Evolutionary conservation across 2,797 vertebrate genomes (phyloP).

Genomic region (Amphiprion clarkii): DNA sequence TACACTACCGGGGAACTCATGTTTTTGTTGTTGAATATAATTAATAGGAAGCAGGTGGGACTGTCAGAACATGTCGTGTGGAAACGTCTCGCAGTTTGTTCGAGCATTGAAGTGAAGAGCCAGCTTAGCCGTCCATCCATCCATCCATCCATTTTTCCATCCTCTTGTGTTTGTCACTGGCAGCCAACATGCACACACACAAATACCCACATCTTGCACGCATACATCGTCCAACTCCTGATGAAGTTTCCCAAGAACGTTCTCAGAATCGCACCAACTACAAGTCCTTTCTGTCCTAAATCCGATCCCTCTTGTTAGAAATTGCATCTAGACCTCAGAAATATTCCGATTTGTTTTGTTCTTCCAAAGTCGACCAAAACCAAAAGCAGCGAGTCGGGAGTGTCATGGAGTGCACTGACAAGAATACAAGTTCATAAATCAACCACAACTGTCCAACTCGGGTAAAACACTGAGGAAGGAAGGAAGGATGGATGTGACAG

Average conservation of each 20-base stretch:
- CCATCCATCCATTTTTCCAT: slow-evolving; percentile 10
- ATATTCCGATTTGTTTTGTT: slow-evolving; percentile 23
- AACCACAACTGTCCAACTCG: slow-evolving; percentile 36
- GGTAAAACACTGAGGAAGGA: slow-evolving; percentile 15
- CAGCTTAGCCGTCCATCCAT: slow-evolving; percentile 25
- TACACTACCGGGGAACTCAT: slow-evolving; percentile 67
- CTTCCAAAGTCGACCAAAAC: slow-evolving; percentile 17
- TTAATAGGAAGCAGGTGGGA: slow-evolving; percentile 76
- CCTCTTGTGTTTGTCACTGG: slow-evolving; percentile 44
- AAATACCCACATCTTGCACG: slow-evolving; percentile 26
- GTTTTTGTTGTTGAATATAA: slow-evolving; percentile 75
- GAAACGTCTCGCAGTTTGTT: slow-evolving; percentile 66
- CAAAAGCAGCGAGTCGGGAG: slow-evolving; percentile 16
- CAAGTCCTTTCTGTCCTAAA: neutral
- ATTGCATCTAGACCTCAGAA: slow-evolving; percentile 7
- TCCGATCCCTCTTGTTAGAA: slow-evolving; percentile 15
- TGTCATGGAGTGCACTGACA: slow-evolving; percentile 43
- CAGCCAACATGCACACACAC: slow-evolving; percentile 6
- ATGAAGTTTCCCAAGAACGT: slow-evolving; percentile 13
- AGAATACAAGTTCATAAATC: slow-evolving; percentile 60
- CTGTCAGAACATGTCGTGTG: slow-evolving; percentile 77
- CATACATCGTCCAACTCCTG: slow-evolving; percentile 24
- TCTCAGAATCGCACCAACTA: no score
- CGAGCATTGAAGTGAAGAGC: slow-evolving; percentile 46
- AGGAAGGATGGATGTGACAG: slow-evolving; percentile 44